Evolutionary conservation across 2,113 vertebrate species (phyloP), one percentile per base, ranked within the genome.

Genomic region (Ceyx cyanopectus): DNA sequence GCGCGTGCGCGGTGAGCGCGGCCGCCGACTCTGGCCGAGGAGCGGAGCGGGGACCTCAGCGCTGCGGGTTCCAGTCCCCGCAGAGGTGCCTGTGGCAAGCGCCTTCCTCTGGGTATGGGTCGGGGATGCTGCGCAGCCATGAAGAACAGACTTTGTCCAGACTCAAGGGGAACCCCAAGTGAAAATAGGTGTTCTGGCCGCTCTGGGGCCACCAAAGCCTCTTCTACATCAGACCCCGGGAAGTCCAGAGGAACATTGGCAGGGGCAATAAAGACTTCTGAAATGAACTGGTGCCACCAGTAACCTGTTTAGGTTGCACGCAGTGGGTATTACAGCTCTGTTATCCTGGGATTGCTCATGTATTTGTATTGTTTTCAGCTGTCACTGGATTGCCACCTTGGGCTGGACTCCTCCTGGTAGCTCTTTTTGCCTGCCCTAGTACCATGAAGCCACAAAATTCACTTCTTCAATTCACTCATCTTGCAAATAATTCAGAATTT

Each of bases 11-110:
- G 6, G 3, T 7, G 21, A 24, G 34, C 3, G 16, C 4, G 9
- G 45, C 6, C 5, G 1, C 5, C 5, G 16, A 1, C 2, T 5
- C 22, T 0, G 0, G 27, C 2, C 17, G 4, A 1, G 7, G 7
- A 14, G 24, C 5, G 10, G 60, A 61, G 23, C 24, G 37, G 37
- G 37, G 9, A 37, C 10, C 37, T 37, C 37, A 8, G 37, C 37
- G 37, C 37, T 37, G 37, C 37, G 37, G 37, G 37, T 37, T 37
- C 37, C 37, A 75, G 16, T 50, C 34, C 40, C 7, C 4, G 6
- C 88, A 45, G 12, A 89, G 34, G 8, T 53, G 18, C 3, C 91
- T 56, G 10, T 83, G 93, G 30, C 96, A 40, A 27, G 27, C 10
- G 9, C 34, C 15, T 40, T 62, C 37, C 24, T 62, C 60, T 10